Evolutionary conservation across 1,140 invertebrate genomes (phyloP).

Genomic region (Neodiprion virginianus): DNA sequence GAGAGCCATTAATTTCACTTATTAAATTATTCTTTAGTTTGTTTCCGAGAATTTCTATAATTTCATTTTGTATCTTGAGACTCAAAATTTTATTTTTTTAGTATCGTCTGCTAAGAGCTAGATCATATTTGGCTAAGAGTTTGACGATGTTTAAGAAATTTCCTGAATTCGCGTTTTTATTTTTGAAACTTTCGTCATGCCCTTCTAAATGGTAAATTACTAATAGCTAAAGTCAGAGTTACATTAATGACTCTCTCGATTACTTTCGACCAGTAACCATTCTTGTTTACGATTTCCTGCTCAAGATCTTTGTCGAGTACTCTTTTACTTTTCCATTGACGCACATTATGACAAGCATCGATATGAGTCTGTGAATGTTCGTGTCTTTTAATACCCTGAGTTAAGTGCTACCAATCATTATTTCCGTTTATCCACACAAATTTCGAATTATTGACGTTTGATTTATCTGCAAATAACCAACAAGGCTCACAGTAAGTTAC

Average conservation of each 20-base stretch:
- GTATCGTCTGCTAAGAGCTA: conserved; percentile 11
- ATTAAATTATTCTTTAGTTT: conserved; percentile 27
- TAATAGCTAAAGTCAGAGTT: conserved; percentile 32
- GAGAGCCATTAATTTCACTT: conserved; percentile 34
- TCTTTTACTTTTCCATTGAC: conserved; percentile 35
- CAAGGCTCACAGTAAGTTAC: not conserved
- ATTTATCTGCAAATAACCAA: not conserved
- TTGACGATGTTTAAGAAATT: conserved; percentile 35
- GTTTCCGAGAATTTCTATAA: conserved; percentile 35
- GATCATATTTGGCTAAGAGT: conserved; percentile 31
- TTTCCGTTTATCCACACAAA: conserved; percentile 17
- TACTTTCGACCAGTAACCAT: conserved; percentile 17
- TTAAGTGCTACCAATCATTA: conserved; percentile 24
- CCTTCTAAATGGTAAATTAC: conserved; percentile 30
- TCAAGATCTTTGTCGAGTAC: conserved; percentile 39
- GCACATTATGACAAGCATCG: conserved; percentile 35
- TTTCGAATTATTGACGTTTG: not conserved
- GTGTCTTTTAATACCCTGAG: conserved; percentile 26
- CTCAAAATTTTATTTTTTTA: conserved; percentile 28
- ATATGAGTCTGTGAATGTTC: conserved; percentile 29
- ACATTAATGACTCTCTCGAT: conserved; percentile 29
- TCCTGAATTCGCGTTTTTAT: conserved; percentile 27
- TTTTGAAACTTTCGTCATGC: conserved; percentile 21
- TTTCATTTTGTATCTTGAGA: conserved; percentile 35
- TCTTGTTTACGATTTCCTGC: conserved; percentile 35